phyloP scores from a whole-genome alignment of 2,888 invertebrate species.

The Dione juno region DNA sequence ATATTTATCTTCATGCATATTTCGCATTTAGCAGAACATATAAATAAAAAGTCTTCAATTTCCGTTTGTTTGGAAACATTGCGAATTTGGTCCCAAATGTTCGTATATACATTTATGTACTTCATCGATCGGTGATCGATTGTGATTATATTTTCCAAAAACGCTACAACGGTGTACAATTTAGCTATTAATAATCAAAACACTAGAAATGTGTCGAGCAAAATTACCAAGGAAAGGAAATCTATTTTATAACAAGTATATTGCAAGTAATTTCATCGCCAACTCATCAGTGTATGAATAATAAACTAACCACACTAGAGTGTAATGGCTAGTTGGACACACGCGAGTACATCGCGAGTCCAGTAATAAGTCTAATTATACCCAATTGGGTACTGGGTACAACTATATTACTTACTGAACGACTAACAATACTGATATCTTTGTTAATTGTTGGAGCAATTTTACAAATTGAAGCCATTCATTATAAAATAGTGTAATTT shows the following conservation, averaged over 20 bases:
- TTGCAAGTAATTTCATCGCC: not conserved
- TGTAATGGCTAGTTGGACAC: not conserved
- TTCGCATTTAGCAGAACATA: too few relatives aligned
- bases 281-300: not conserved
- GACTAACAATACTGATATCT: not conserved
- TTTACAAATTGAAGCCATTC: not conserved
- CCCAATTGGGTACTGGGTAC: too few relatives aligned
- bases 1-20: too few relatives aligned
- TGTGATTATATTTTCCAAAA: too few relatives aligned
- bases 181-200: too few relatives aligned
- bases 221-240: not conserved
- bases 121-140: too few relatives aligned
- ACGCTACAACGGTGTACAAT: too few relatives aligned
- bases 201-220: not conserved
- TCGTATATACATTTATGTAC: too few relatives aligned
- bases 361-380: not conserved
- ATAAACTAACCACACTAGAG: not conserved
- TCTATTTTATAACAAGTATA: not conserved
- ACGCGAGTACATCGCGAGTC: not conserved
- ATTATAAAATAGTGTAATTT: not conserved
- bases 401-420: not conserved
- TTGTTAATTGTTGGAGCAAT: not conserved
- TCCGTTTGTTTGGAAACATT: too few relatives aligned
- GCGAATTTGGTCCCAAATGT: too few relatives aligned
- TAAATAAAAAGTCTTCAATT: too few relatives aligned